phyloP scores from a whole-genome alignment of 2,888 invertebrate species.

The Eilema caniola region DNA sequence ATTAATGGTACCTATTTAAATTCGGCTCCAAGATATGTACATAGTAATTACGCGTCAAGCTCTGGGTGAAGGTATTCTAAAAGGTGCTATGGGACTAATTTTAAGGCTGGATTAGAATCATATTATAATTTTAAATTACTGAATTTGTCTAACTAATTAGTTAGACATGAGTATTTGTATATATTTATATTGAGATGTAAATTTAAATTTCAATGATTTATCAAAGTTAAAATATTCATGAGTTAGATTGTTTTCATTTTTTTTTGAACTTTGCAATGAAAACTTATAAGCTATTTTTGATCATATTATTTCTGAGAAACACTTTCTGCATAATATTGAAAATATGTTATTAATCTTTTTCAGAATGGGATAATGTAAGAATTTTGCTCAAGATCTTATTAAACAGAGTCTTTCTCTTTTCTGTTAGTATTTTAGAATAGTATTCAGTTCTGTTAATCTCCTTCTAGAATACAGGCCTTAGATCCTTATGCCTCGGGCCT shows the following conservation, averaged over 20 bases:
- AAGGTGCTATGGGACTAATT: slow-evolving; percentile 36
- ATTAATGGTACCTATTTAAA: slow-evolving; percentile 8
- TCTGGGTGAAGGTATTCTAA: not conserved
- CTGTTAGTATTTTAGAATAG: no score
- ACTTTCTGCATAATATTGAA: no score
- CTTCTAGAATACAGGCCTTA: no score
- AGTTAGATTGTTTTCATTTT: not conserved
- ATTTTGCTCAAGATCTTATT: no score
- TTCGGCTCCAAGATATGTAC: not conserved
- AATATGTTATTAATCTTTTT: no score
- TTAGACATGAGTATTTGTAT: slow-evolving; percentile 33
- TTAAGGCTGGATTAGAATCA: slow-evolving; percentile 32
- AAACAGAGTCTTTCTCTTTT: no score
- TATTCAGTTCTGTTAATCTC: no score
- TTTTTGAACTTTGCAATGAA: no score
- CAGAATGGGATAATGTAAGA: no score
- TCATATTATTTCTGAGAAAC: no score
- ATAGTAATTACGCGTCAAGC: not conserved
- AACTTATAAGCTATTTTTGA: no score
- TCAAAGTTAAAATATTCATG: not conserved
- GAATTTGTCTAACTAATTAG: slow-evolving; percentile 36
- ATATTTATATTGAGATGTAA: slow-evolving; percentile 28
- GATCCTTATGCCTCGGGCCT: no score
- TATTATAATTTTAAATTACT: slow-evolving; percentile 57
- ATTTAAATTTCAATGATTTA: slow-evolving; percentile 3